These are phyloP conservation scores for Hirudo medicinalis DNA, from an alignment of 1,140 invertebrate genomes.

Conservation along the genomic window DNA sequence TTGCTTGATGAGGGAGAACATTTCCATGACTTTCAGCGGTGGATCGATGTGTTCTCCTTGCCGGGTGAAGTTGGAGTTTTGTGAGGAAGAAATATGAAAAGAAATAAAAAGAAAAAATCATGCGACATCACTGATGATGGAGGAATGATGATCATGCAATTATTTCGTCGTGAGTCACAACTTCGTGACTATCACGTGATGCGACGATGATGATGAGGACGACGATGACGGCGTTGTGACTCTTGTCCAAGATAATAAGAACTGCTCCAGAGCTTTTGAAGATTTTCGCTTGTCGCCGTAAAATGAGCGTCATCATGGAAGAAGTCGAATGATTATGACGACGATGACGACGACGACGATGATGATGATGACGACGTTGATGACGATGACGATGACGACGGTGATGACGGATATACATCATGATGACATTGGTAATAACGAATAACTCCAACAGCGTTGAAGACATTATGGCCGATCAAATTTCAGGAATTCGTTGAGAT, in stretches of 20 bases:
- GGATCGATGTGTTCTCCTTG: background rate
- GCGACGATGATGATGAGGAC: background rate
- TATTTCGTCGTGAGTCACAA: too few species aligned
- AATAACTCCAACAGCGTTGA: background rate
- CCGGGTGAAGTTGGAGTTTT: too few species aligned
- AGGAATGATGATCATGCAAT: too few species aligned
- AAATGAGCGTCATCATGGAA: background rate
- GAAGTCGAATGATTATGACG: background rate
- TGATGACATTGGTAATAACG: background rate
- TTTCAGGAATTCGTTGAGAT: too few species aligned
- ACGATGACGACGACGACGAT: background rate
- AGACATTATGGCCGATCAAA: background rate
- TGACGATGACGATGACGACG: background rate
- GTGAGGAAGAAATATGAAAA: too few species aligned
- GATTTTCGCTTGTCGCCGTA: too few species aligned
- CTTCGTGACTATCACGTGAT: background rate
- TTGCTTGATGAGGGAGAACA: conserved; percentile 43
- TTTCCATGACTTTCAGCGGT: conserved; percentile 32
- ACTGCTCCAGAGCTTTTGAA: background rate
- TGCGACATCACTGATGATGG: too few species aligned
- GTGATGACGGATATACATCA: background rate
- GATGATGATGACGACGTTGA: background rate
- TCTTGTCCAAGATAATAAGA: background rate
- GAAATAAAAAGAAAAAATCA: too few species aligned
- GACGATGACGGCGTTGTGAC: background rate